Conservation (phyloP, 2,113 vertebrate genomes). For the Rutilus rutilus region DNA sequence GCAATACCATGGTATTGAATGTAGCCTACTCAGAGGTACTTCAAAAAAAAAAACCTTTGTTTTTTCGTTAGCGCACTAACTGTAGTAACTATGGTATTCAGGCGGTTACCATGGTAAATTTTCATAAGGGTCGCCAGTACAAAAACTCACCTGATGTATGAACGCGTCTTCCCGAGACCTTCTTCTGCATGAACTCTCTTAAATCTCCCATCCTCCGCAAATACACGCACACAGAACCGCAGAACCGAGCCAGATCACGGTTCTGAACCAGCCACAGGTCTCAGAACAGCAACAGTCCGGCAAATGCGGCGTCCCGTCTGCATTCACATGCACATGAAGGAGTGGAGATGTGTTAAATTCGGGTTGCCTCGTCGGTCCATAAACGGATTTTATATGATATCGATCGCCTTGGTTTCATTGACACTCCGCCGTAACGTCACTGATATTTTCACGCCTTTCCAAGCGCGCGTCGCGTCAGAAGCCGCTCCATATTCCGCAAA, state of each 20-base stretch:
- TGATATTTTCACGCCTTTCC: constrained; percentile 50
- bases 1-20: not conserved
- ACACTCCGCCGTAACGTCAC: constrained; percentile 56
- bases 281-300: constrained; percentile 12
- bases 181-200: constrained; percentile 70
- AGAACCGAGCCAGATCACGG: constrained; percentile 51
- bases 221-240: constrained; percentile 57
- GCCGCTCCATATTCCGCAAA: constrained; percentile 14
- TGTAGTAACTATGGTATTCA: not conserved
- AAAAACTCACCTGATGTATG: constrained; percentile 73
- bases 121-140: not conserved
- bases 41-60: not conserved
- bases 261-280: constrained; percentile 37
- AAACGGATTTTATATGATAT: not conserved
- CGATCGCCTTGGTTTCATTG: constrained; percentile 24
- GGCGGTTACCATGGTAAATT: constrained; percentile 23
- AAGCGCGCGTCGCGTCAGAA: constrained; percentile 13
- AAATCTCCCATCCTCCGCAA: constrained; percentile 75
- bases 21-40: not conserved
- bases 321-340: not conserved
- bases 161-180: constrained; percentile 70
- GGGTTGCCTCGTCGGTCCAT: not conserved
- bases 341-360: not conserved
- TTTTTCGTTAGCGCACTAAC: not conserved
- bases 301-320: constrained; percentile 19